Evolutionary conservation across 2,113 vertebrate species (phyloP).

Genomic region (Corvus moneduloides): DNA sequence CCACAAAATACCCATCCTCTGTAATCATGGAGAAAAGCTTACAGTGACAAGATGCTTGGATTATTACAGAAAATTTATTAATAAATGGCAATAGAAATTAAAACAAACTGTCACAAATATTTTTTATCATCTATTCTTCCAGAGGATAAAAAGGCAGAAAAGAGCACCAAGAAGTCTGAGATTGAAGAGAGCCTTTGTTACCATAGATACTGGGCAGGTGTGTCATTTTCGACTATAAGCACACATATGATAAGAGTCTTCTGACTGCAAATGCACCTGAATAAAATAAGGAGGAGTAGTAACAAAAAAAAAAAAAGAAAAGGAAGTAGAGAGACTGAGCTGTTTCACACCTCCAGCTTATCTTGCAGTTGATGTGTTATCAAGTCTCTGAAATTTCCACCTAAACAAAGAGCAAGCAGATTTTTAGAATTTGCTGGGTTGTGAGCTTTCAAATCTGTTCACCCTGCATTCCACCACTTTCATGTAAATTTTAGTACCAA

Average conservation of each 20-base stretch:
- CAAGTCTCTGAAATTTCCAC: constrained; percentile 48
- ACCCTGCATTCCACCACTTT: neutral
- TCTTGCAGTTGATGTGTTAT: constrained; percentile 15
- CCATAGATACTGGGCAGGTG: constrained; percentile 78
- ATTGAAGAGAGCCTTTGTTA: constrained; percentile 73
- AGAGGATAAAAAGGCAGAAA: constrained; percentile 63
- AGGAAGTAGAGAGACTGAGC: neutral
- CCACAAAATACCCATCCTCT: neutral
- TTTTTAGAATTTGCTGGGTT: constrained; percentile 47
- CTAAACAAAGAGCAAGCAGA: constrained; percentile 61
- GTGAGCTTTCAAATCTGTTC: constrained; percentile 60
- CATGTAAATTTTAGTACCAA: neutral
- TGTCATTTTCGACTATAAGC: constrained; percentile 69
- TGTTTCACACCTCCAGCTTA: constrained; percentile 48
- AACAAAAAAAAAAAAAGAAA: neutral
- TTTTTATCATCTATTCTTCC: constrained; percentile 3
- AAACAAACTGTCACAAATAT: constrained; percentile 21
- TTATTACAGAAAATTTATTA: neutral
- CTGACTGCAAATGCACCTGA: constrained; percentile 66
- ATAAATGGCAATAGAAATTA: constrained; percentile 2
- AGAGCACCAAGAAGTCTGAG: constrained; percentile 60
- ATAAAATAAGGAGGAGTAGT: constrained; percentile 55
- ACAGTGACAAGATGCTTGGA: neutral
- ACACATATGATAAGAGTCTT: constrained; percentile 65
- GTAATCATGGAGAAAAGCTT: neutral